Evolutionary conservation across 1,140 invertebrate species (phyloP).

Genomic region (Frieseomelitta varia): DNA sequence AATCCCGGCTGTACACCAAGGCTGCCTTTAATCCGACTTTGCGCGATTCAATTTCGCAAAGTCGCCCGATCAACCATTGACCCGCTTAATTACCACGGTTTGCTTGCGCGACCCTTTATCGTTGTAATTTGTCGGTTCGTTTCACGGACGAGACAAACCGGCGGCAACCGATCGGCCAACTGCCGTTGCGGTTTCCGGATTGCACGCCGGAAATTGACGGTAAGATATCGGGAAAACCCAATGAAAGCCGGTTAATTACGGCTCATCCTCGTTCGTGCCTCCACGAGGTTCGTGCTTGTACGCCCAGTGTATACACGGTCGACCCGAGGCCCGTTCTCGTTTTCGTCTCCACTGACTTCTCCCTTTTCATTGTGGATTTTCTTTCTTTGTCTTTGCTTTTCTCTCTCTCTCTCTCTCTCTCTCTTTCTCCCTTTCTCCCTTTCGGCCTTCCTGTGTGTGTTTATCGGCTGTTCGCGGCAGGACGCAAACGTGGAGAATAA

Average conservation of each 20-base stretch:
- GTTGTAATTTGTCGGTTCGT: constrained; percentile 56
- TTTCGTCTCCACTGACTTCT: constrained; percentile 6
- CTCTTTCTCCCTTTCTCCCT: not conserved
- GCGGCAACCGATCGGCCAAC: constrained; percentile 30
- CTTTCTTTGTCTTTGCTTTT: too few species aligned
- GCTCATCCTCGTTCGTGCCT: constrained; percentile 49
- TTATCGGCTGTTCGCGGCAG: constrained; percentile 54
- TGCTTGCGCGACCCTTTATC: constrained; percentile 38
- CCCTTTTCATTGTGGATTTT: not conserved
- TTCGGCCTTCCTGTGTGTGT: not conserved
- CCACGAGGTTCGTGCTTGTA: not conserved
- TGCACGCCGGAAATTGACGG: constrained; percentile 60
- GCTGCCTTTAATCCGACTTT: constrained; percentile 27
- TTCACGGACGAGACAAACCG: constrained; percentile 61
- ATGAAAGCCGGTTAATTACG: constrained; percentile 74
- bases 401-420: not conserved
- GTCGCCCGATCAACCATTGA: constrained; percentile 34
- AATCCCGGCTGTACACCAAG: too few species aligned
- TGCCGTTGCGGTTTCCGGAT: constrained; percentile 58
- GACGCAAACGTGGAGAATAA: constrained; percentile 40
- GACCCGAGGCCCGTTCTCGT: not conserved
- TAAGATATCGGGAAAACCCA: constrained; percentile 69
- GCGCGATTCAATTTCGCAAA: constrained; percentile 45
- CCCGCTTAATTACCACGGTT: constrained; percentile 49
- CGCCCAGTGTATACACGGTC: not conserved